Conservation (phyloP, 2,797 vertebrate species). For the Synanceia verrucosa region DNA sequence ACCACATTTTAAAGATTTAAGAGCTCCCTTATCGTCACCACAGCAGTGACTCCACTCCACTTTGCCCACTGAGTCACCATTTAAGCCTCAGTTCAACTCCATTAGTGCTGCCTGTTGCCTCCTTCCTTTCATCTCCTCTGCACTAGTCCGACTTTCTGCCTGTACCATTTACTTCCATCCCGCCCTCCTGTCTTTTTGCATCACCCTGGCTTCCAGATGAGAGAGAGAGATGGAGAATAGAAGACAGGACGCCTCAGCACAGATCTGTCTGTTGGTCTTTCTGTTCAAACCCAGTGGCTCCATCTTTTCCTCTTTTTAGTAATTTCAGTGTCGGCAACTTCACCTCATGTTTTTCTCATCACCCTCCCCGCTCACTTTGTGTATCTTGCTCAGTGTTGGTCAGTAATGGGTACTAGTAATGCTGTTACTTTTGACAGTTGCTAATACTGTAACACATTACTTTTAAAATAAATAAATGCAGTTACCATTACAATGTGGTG, state of each 20-base stretch:
- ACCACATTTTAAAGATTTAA: neutral
- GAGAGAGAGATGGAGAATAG: neutral
- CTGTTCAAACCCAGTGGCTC: neutral
- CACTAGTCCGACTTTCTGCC: neutral
- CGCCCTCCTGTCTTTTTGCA: neutral
- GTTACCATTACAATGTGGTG: too few species aligned
- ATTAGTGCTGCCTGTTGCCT: slow-evolving; percentile 4
- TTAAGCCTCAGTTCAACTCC: neutral
- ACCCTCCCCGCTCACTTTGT: neutral
- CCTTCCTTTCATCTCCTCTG: slow-evolving; percentile 10
- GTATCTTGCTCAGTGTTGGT: neutral
- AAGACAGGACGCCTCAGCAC: neutral
- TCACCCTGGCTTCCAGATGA: neutral
- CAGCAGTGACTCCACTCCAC: neutral
- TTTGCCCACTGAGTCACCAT: slow-evolving; percentile 3
- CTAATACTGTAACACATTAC: too few species aligned
- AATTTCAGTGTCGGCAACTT: neutral
- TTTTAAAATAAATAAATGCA: too few species aligned
- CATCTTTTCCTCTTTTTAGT: neutral
- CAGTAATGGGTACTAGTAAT: too few species aligned
- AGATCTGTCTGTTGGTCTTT: neutral
- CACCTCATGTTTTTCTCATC: neutral
- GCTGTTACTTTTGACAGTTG: too few species aligned
- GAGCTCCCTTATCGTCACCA: neutral
- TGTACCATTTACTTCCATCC: neutral